Base-by-base conservation (phyloP, 2,888 invertebrate species). In the Leptopilina drosophilae region DNA sequence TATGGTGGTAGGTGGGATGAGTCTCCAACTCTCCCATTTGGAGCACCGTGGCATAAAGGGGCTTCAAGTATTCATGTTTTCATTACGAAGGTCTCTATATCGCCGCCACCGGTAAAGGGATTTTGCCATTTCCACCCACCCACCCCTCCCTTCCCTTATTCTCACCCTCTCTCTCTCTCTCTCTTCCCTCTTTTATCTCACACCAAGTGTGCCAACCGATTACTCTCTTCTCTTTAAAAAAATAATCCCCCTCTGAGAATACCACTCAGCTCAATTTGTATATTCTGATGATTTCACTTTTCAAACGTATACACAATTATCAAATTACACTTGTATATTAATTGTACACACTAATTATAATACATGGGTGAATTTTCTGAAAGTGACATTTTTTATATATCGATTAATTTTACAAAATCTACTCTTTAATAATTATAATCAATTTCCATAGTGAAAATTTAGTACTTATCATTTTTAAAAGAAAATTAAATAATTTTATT, bases 1-100 rank as follows among this genome's bases (percentile, higher is more conserved):
- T 73, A 73, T 89, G 89, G 90, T 86, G 83, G 89, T 85, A 88
- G 89, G 85, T 85, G 87, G 84, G 82, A 77, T 81, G 84, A 76
- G 80, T 77, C 42, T 42, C 42, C 8, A 6, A 42, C 42, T 42
- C 42, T 49, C 49, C 64, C 78, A 82, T 83, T 83, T 83, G 82
- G 82, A 80, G 84, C 81, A 80, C 82, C 78, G 82, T 80, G 82
- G 82, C 78, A 83, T 82, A 77, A 80, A 84, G 83, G 82, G 87
- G 88, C 90, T 90, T 91, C 88, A 91, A 91, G 90, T 91, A 91
- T 91, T 91, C 91, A 91, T 91, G 90, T 91, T 91, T 91, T 91
- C 91, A 91, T 91, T 91, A 91, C 90, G 88, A 81, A 85, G 87
- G 85, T 85, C 83, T 81, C 80, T 78, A 79, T 83, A 82, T 82